Evolutionary conservation across 2,797 vertebrate species (phyloP).

Genomic region (Chrysocyon brachyurus): DNA sequence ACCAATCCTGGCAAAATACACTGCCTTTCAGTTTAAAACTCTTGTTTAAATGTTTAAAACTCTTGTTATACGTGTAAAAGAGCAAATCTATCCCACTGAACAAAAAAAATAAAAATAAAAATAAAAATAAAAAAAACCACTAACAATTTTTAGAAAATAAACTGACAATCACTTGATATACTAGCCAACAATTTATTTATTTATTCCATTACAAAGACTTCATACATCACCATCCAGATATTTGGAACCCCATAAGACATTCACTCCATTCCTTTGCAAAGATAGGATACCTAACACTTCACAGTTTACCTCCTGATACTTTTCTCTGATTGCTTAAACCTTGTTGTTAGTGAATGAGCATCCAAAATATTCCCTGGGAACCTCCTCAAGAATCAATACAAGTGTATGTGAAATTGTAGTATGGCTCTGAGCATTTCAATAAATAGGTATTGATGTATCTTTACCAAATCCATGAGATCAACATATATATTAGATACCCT

Average conservation of each 20-base stretch:
- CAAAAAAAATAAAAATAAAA: no score
- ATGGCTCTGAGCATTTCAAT: slow-evolving; percentile 48
- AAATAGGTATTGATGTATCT: slow-evolving; percentile 36
- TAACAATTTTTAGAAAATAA: not conserved
- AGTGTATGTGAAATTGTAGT: slow-evolving; percentile 39
- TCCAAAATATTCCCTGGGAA: slow-evolving; percentile 35
- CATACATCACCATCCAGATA: not conserved
- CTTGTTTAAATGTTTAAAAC: not conserved
- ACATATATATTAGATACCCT: not conserved
- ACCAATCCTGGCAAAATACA: not conserved
- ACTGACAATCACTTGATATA: not conserved
- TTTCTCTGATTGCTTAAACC: slow-evolving; percentile 15
- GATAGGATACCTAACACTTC: not conserved
- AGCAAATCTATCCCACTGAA: not conserved
- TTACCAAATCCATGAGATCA: not conserved
- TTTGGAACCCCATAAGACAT: not conserved
- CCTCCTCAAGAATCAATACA: slow-evolving; percentile 1
- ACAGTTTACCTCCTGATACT: not conserved
- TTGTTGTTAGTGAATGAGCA: not conserved
- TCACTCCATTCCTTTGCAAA: not conserved
- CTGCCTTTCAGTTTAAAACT: not conserved
- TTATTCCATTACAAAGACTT: slow-evolving; percentile 10
- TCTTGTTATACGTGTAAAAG: not conserved
- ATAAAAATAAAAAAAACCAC: no score
- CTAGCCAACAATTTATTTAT: slow-evolving; percentile 21